phyloP scores from a whole-genome alignment of 2,888 invertebrate genomes.

The Stenotaenia linearis region DNA sequence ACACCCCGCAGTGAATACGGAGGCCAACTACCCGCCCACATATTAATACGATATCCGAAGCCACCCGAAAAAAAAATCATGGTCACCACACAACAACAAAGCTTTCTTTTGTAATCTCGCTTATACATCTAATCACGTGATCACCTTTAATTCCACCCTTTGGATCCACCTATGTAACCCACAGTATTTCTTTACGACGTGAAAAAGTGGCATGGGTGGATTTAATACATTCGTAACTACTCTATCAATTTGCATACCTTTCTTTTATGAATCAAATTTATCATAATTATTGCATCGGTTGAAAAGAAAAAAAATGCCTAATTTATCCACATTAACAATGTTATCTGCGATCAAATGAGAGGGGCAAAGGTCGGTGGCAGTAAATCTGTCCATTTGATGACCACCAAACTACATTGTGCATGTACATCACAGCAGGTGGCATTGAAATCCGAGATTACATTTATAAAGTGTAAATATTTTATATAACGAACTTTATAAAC shows the following conservation, averaged over 20 bases:
- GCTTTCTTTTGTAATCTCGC: conserved; percentile 9
- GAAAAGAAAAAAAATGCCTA: not conserved
- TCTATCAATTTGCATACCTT: not conserved
- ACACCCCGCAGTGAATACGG: conserved; percentile 17
- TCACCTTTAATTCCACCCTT: conserved; percentile 2
- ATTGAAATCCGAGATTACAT: conserved; percentile 6
- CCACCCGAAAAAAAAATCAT: not conserved
- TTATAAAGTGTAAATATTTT: conserved; percentile 3
- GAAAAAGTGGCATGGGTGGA: conserved; percentile 12
- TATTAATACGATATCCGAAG: not conserved
- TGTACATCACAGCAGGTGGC: conserved; percentile 13
- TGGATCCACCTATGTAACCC: not conserved
- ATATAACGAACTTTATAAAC: conserved; percentile 21
- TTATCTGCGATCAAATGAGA: conserved; percentile 1
- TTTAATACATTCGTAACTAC: not conserved
- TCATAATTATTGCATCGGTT: not conserved
- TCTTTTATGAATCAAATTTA: not conserved
- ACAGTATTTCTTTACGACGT: not conserved
- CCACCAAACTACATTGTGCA: not conserved
- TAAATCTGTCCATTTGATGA: conserved; percentile 18
- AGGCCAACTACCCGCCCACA: conserved; percentile 14
- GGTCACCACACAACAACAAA: not conserved
- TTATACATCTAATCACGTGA: not conserved
- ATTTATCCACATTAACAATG: not conserved
- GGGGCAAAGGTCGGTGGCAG: not conserved